Base-by-base conservation (phyloP, 1,140 invertebrate species). In the Drosophila eugracilis region DNA sequence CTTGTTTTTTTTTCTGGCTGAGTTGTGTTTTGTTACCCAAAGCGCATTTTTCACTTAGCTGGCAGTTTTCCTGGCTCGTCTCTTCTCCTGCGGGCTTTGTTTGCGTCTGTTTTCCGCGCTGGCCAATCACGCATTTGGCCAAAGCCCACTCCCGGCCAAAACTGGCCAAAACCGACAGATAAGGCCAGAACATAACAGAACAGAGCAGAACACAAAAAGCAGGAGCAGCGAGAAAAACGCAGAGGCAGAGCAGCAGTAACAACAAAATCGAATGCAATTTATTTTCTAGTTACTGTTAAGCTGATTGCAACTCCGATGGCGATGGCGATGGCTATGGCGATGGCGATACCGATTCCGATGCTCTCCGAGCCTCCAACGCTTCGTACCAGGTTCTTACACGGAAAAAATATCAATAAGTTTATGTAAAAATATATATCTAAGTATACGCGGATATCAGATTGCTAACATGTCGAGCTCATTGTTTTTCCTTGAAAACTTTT, bases 201-300 rank as follows among this genome's bases (percentile, higher is more conserved):
- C 36, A 14, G 3, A 14, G 14, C 7, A 39, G 15, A 10, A 39
- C 36, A 39, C 15, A 55, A 22, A 22, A 1, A 6, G 37, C 28
- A 45, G 21, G 22, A 36, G 22, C 26, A 21, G 22, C 21, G 42
- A 36, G 21, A 30, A 58, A 49, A 41, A 50, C 36, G 5, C 41
- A n/a, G 37, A 6, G 44, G 10, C 21, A 28, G 30, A n/a, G 54
- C 50, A 26, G 41, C 44, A 58, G 53, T 22, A 71, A 34, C 66
- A 58, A 85, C 73, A 66, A 86, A 85, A 85, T 85, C 81, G 81
- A 85, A 85, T 85, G 81, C 81, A 85, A 85, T 85, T 85, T 85
- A 85, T 85, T 85, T 85, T 85, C 81, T 85, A 85, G 81, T 85
- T 85, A 85, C 81, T 75, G 81, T 85, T 85, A 85, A 85, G 81